Percentiles rank a stretch among this genome's conserved stretches.
Evolutionary conservation across 2,888 invertebrate genomes (phyloP).

Genomic region (Drosophila putrida): DNA sequence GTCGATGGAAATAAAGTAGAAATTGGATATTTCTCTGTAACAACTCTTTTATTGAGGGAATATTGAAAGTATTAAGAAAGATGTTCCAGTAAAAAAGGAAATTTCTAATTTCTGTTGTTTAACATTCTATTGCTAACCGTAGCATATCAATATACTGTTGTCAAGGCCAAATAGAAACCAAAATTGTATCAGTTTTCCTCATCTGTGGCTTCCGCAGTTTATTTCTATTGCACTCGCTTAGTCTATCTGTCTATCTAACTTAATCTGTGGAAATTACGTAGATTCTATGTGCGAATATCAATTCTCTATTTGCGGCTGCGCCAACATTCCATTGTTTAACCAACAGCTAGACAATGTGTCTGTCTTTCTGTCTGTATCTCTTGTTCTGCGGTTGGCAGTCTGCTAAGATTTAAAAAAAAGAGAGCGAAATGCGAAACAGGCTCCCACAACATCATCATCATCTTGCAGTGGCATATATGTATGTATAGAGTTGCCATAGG

Average conservation of each 20-base stretch:
- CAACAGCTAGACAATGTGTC: conserved; percentile 1
- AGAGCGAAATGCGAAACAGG: conserved; percentile 16
- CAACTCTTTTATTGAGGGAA: neutral
- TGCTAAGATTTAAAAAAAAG: conserved; percentile 50
- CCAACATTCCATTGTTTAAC: conserved; percentile 63
- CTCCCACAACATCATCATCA: conserved; percentile 11
- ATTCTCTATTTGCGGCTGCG: conserved; percentile 44
- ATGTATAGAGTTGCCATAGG: conserved; percentile 11
- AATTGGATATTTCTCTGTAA: too few species aligned
- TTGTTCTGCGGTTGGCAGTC: conserved; percentile 58
- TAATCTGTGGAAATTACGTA: conserved; percentile 5
- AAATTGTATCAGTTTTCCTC: conserved; percentile 53
- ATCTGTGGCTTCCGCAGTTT: conserved; percentile 62
- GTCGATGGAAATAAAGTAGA: too few species aligned
- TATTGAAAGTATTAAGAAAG: neutral
- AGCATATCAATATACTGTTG: conserved; percentile 4
- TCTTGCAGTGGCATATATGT: conserved; percentile 3
- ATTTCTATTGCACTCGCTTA: conserved; percentile 35
- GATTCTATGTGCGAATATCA: conserved; percentile 19
- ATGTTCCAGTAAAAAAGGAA: too few species aligned
- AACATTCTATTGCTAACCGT: conserved; percentile 19
- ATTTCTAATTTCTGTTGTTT: neutral
- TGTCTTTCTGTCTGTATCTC: conserved; percentile 4
- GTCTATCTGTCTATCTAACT: neutral
- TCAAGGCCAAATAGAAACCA: conserved; percentile 46